Base-by-base conservation (phyloP, 2,888 invertebrate species). In the Nesidiocoris tenuis region DNA sequence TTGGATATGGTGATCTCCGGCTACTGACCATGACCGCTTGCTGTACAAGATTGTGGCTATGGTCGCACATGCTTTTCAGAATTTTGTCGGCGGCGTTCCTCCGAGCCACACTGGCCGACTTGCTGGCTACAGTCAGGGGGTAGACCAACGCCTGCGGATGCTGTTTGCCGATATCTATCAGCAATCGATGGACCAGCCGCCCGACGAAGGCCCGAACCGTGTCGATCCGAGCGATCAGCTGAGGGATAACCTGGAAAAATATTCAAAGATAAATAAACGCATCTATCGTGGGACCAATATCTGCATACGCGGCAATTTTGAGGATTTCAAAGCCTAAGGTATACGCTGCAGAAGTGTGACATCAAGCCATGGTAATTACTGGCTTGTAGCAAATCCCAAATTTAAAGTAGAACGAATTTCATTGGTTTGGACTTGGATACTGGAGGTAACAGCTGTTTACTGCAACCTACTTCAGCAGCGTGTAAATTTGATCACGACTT, bases 101-200 rank as follows among this genome's bases (percentile, higher is more conserved):
- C 0, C 97, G 89, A 5, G 92, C 89, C 63, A 88, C 86, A 76
- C 94, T 95, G 0, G 94, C 92, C 7, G 96, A 96, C 82, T 99
- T 98, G 0, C 96, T 94, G 0, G 98, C 98, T 0, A 99, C 98
- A 0, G 98, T 98, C 77, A 99, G 84, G 0, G 99, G 98, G 84
- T 99, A 99, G 0, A 99, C 96, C 61, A 99, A 85, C 0, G 98
- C 97, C 86, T 98, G 90, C 0, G 99, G 99, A 85, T 99, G 98
- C 24, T 94, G 92, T 83, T 98, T 98, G 3, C 98, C 98, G 78
- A 99, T 96, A 82, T 98, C 98, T 77, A 96, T 94, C 18, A 99
- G 86, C 19, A 99, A 86, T 81, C 96, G 92, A 83, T 96, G 95
- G 77, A 99, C 96, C 61, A 98, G 86, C 78, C 93, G 90, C 0